Conservation (phyloP, 2,113 vertebrate species). For the Typhlomys cinereus region DNA sequence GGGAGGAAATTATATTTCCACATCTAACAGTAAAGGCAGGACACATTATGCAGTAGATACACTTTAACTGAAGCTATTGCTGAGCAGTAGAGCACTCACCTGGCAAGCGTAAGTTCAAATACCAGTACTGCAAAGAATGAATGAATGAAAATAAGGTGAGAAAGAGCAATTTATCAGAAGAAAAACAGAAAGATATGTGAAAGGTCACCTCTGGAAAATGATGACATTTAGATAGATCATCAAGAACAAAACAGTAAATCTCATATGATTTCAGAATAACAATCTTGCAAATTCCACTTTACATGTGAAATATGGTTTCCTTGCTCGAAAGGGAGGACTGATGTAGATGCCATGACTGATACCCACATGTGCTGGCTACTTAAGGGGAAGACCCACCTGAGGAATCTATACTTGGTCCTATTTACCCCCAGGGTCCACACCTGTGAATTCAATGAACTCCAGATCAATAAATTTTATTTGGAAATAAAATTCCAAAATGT, state of each 20-base stretch:
- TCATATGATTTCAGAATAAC: rapidly evolving
- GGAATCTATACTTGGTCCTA: not conserved
- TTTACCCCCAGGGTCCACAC: not conserved
- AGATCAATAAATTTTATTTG: not conserved
- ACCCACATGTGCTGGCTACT: rapidly evolving
- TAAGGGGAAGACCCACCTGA: not conserved
- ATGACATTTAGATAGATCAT: not conserved
- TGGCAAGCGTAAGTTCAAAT: not conserved
- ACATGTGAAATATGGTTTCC: not conserved
- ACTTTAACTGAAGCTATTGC: not conserved
- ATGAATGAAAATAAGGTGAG: too few relatives aligned
- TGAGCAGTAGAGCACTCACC: not conserved
- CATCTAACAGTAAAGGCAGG: not conserved
- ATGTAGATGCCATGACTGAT: too few relatives aligned
- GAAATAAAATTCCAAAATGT: not conserved
- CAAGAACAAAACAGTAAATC: too few relatives aligned
- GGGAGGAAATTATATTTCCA: not conserved
- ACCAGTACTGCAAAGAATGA: not conserved
- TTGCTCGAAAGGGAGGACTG: rapidly evolving
- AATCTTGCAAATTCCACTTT: rapidly evolving
- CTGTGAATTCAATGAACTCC: not conserved
- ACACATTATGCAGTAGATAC: not conserved
- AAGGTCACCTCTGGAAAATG: not conserved
- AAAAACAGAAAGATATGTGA: rapidly evolving
- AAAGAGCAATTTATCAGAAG: not conserved